Evolutionary conservation across 2,888 invertebrate genomes (phyloP), one percentile per base, ranked within the genome.

Genomic region (Machimus atricapillus): DNA sequence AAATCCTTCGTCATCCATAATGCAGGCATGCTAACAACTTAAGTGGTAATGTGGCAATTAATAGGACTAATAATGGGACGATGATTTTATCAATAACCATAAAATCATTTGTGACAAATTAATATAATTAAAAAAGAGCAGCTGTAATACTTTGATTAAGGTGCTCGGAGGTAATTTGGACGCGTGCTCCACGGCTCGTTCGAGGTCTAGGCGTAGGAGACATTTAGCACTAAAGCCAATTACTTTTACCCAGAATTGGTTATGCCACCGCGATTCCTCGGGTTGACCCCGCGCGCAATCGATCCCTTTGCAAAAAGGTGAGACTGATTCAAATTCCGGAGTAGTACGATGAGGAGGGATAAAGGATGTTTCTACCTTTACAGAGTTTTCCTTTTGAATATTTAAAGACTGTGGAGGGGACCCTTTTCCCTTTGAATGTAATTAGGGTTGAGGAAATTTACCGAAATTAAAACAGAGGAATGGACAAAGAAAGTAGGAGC

Each of bases 41-140:
- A 79, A 79, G 79, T 79, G 79, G 79, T 79, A 79, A 79, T 79
- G 79, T 79, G 79, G 56, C 79, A 79, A 46, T 79, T 79, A 79
- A 79, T 79, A 79, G 46, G 14, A 52, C 52, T 79, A 79, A 79
- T 79, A 79, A 79, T 79, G 23, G 56, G 79, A 27, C 23, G 31
- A 79, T 52, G 52, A 79, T 27, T 79, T 79, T 79, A 79, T 79
- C 79, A 79, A 79, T 79, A 79, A 79, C 79, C 79, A 79, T 79
- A 79, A 79, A 79, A 79, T 79, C 46, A 79, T 79, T 79, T 79
- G 79, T 52, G 79, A 79, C 79, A 79, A 79, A 79, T 79, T 79
- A 79, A 79, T 52, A 52, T 79, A 79, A 79, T 79, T 79, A 79
- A 79, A 79, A 79, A 79, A 79, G 46, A 79, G 52, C 79, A 79